Percentiles rank a stretch among this genome's conserved stretches.
These are phyloP conservation scores for Capitulum mitella DNA, from an alignment of 2,888 invertebrate genomes.

Conservation along the genomic window DNA sequence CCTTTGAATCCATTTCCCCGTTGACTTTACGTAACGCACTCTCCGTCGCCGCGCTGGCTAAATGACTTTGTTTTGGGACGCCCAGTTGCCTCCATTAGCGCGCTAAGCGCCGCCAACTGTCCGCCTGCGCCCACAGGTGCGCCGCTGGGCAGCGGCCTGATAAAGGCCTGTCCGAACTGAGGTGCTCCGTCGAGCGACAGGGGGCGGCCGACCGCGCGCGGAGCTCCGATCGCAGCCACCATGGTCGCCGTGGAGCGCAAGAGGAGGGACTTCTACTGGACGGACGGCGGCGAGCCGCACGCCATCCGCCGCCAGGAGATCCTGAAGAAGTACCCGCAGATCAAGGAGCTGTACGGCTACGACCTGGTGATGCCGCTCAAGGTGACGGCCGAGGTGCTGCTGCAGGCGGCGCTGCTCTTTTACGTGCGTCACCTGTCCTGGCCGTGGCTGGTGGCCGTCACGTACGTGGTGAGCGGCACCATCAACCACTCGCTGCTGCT, in stretches of 20 bases:
- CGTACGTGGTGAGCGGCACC: conserved; percentile 92
- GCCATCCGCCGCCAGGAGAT: conserved; percentile 88
- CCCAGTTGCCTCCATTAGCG: too few species aligned
- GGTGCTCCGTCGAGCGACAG: too few species aligned
- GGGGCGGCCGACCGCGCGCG: too few species aligned
- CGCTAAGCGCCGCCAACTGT: too few species aligned
- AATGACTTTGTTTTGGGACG: too few species aligned
- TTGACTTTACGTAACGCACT: too few species aligned
- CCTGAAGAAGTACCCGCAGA: conserved; percentile 92
- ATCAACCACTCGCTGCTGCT: conserved; percentile 91
- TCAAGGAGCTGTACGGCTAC: conserved; percentile 76
- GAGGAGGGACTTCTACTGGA: conserved; percentile 86
- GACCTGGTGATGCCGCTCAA: conserved; percentile 92
- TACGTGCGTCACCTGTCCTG: conserved; percentile 76
- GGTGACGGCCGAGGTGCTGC: conserved; percentile 73
- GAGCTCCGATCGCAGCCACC: too few species aligned
- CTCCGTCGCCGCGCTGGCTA: too few species aligned
- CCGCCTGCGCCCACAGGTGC: too few species aligned
- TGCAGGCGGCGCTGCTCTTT: conserved; percentile 68
- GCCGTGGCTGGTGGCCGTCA: conserved; percentile 65
- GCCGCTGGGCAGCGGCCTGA: too few species aligned
- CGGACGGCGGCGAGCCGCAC: conserved; percentile 94
- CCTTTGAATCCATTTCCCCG: too few species aligned
- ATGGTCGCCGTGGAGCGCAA: background rate
- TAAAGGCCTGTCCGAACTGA: too few species aligned